Base-by-base conservation (phyloP, 2,888 invertebrate species). In the Tillus elongatus region DNA sequence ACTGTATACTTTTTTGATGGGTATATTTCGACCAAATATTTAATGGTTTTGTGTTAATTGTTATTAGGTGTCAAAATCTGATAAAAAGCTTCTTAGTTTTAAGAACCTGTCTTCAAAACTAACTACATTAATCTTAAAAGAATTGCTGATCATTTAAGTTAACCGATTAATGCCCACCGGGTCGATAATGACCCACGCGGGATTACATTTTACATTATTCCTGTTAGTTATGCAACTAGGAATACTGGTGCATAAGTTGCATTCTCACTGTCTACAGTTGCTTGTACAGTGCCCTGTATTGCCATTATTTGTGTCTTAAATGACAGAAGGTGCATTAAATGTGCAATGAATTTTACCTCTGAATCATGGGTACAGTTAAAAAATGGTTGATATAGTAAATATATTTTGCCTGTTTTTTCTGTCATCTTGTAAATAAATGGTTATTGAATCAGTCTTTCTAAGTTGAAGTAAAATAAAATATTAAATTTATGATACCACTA, bases 381-480 rank as follows among this genome's bases (percentile, higher is more conserved):
- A 19, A 19, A 19, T 19, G 24, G 24, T 19, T 19, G 24, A 19
- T 19, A 19, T 19, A 8, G 6, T 19, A 19, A 19, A 19, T 19
- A 8, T 19, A 8, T 19, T 19, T 19, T 6, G 6, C n/a, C 6
- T 19, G 6, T 19, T 19, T n/a, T 19, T 6, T 19, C n/a, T 6
- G 24, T 19, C 24, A 19, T 19, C 24, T 19, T 19, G 24, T 19
- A 19, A 19, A 19, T 19, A 8, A 19, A 19, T 8, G 24, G 24
- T 19, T 19, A 19, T 19, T 19, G 6, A 8, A 19, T 19, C 6
- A 19, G 24, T n/a, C n/a, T n/a, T n/a, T 8, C 6, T 6, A 19
- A 19, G n/a, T 19, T 8, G n/a, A 8, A 19, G 24, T 19, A 19
- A 19, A n/a, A 19, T 19, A 19, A 19, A 8, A 19, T 19, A 19